Percentiles rank a stretch among this genome's conserved stretches.
These are phyloP conservation scores for Drosophila sproati DNA, from an alignment of 1,140 invertebrate genomes.

Conservation along the genomic window DNA sequence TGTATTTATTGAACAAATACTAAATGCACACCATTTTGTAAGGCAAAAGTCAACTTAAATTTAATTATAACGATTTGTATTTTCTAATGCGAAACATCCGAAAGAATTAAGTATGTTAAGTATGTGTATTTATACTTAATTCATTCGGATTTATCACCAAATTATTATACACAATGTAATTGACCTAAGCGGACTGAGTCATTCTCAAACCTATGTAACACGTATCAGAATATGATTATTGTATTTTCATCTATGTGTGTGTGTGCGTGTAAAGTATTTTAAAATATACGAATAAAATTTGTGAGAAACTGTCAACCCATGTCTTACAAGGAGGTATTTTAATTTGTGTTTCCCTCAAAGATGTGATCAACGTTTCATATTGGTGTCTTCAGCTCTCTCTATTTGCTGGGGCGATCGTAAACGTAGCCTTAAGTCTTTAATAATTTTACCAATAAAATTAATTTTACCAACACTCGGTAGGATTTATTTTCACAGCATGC, in stretches of 20 bases:
- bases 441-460: too few relatives aligned
- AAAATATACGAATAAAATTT: constrained; percentile 66
- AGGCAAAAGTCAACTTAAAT: not conserved
- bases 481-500: too few relatives aligned
- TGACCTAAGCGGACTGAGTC: not conserved
- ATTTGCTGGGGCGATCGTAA: too few relatives aligned
- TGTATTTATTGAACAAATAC: not conserved
- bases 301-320: constrained; percentile 24
- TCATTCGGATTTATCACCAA: not conserved
- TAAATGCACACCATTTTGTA: not conserved
- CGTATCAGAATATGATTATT: constrained; percentile 47
- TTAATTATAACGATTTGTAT: not conserved
- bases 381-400: too few relatives aligned
- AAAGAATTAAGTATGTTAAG: not conserved
- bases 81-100: not conserved
- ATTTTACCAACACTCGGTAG: too few relatives aligned
- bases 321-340: not conserved
- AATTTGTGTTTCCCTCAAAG: too few relatives aligned
- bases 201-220: constrained; percentile 33
- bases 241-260: constrained; percentile 69
- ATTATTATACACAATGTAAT: constrained; percentile 11
- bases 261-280: constrained; percentile 72
- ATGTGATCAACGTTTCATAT: too few relatives aligned
- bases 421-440: too few relatives aligned
- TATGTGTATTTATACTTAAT: not conserved